Evolutionary conservation across 1,140 invertebrate genomes (phyloP), one percentile per base, ranked within the genome.

Genomic region (Akabosia matsudoensis): DNA sequence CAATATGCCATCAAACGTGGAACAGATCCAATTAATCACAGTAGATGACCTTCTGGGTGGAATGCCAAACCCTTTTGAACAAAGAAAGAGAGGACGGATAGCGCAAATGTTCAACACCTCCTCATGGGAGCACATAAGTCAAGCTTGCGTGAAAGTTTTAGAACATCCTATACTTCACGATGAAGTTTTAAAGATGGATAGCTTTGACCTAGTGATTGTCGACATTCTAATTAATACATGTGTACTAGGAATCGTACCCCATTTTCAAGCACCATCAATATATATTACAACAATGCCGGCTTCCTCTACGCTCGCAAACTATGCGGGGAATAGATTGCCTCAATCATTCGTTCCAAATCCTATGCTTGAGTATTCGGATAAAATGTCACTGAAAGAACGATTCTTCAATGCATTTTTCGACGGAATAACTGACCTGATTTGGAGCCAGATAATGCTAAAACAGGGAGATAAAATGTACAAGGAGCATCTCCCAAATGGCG

Each of bases 231-330:
- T 82, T 74, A 82, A 81, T 61, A 75, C 80, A 72, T 83, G 80
- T 56, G 76, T 82, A 16, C 76, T 82, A 26, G 79, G 80, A 14
- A 64, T 82, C 18, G 77, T 79, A 1, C 79, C 80, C 45, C 87
- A 33, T 26, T 51, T 79, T 1, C 33, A 74, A 76, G 75, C 64
- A 3, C 78, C 78, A 0, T 74, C 33, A 30, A 79, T 79, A 30
- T 61, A 37, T 14, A 18, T 76, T n/a, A 45, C 73, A 24, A 76
- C 78, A 0, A 71, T 74, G 61, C 31, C 74, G 0, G 78, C 78
- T n/a, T 72, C 78, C 0, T 28, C 75, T 22, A 1, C 33, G 1
- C 24, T 79, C 31, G 33, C 33, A 1, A 33, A 4, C 28, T n/a
- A 16, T 61, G 34, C 61, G 18, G 78, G 76, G 22, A 70, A 77